phyloP scores from a whole-genome alignment of 1,140 invertebrate species.

The Drosophila watanabei region DNA sequence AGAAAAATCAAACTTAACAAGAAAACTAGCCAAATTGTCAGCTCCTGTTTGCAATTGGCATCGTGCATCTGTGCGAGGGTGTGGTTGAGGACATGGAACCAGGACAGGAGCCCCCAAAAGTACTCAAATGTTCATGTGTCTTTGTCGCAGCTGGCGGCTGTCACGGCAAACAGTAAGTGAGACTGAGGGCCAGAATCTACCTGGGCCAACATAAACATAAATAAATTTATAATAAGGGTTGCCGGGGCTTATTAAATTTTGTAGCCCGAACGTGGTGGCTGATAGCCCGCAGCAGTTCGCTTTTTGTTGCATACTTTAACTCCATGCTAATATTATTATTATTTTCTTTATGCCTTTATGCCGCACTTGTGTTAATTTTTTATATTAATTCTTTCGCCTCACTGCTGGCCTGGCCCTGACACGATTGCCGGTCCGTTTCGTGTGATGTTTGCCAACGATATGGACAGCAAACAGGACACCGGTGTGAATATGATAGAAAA shows the following conservation, averaged over 20 bases:
- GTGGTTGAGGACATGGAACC: slow-evolving; percentile 45
- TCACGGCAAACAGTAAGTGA: slow-evolving; percentile 62
- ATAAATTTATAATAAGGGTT: slow-evolving; percentile 70
- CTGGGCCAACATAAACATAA: slow-evolving; percentile 62
- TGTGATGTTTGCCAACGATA: slow-evolving; percentile 45
- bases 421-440: slow-evolving; percentile 29
- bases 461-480: slow-evolving; percentile 24
- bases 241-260: slow-evolving; percentile 64
- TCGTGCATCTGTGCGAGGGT: slow-evolving; percentile 11
- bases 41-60: slow-evolving; percentile 17
- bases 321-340: slow-evolving; percentile 51
- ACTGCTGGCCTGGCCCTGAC: slow-evolving; percentile 33
- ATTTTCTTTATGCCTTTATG: slow-evolving; percentile 19
- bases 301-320: slow-evolving; percentile 30
- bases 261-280: slow-evolving; percentile 6
- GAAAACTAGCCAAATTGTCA: slow-evolving; percentile 11
- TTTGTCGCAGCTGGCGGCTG: slow-evolving; percentile 63
- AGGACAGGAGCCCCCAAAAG: slow-evolving; percentile 43
- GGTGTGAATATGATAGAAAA: slow-evolving; percentile 32
- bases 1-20: background rate
- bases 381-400: slow-evolving; percentile 28
- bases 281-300: slow-evolving; percentile 17
- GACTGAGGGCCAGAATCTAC: slow-evolving; percentile 30
- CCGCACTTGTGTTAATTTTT: slow-evolving; percentile 27
- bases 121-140: slow-evolving; percentile 57